A percentile compares a stretch with the other conserved stretches of the same genome.
These are phyloP conservation scores for Drosophila cognata DNA, from an alignment of 2,888 invertebrate species.

Conservation along the genomic window DNA sequence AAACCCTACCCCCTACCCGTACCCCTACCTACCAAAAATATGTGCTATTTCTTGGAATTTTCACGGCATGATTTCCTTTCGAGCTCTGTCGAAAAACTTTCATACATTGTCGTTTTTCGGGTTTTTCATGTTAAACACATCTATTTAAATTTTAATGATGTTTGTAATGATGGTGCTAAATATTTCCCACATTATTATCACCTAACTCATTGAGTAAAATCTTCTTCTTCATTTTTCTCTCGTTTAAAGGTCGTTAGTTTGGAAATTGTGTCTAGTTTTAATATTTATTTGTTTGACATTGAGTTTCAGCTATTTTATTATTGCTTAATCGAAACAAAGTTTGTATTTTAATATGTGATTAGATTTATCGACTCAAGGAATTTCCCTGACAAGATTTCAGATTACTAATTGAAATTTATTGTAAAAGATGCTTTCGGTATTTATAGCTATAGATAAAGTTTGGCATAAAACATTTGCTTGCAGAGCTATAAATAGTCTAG, in stretches of 20 bases:
- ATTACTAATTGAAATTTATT: conserved; percentile 19
- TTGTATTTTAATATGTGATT: neutral
- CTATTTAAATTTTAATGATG: conserved; percentile 81
- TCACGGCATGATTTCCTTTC: conserved; percentile 73
- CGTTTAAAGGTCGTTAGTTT: conserved; percentile 26
- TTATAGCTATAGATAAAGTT: neutral
- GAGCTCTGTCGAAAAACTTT: conserved; percentile 24
- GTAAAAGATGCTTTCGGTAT: neutral
- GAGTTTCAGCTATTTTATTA: conserved; percentile 1
- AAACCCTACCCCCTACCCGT: neutral
- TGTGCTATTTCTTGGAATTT: conserved; percentile 82
- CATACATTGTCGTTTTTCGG: conserved; percentile 32
- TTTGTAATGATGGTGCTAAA: conserved; percentile 83
- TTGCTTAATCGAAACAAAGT: conserved; percentile 12
- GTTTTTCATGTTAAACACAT: conserved; percentile 74
- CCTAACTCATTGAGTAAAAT: conserved; percentile 63
- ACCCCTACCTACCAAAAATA: conserved; percentile 6
- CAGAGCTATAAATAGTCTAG: neutral
- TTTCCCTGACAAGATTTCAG: neutral
- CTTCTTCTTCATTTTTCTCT: neutral
- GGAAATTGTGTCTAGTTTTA: neutral
- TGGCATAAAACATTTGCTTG: neutral
- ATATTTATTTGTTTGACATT: conserved; percentile 41
- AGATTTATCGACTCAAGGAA: neutral
- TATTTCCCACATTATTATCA: conserved; percentile 84